These are phyloP conservation scores for Melopsittacus undulatus DNA, from an alignment of 2,797 vertebrate species.

Conservation along the genomic window DNA sequence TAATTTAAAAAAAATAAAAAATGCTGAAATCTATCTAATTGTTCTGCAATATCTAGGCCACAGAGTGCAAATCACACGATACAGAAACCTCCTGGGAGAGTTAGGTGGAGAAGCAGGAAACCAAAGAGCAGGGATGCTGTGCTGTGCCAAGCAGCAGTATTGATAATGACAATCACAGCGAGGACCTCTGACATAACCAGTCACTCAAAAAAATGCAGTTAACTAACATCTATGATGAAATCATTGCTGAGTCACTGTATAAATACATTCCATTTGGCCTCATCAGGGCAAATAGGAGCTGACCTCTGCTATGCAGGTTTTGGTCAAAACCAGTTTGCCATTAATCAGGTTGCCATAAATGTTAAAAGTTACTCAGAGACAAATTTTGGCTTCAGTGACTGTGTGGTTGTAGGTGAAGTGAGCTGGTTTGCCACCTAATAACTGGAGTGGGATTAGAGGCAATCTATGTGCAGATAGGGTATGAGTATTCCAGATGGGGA, in stretches of 20 bases:
- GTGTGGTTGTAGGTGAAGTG: neutral
- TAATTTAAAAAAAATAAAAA: neutral
- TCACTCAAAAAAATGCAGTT: neutral
- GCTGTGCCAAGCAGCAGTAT: neutral
- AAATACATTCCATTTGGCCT: neutral
- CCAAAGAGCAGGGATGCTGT: neutral
- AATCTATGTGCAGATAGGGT: neutral
- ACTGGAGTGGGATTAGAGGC: neutral
- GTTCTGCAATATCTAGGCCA: constrained; percentile 26
- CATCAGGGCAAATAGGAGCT: neutral
- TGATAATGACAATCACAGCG: rapidly evolving
- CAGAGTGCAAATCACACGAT: neutral
- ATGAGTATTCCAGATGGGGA: neutral
- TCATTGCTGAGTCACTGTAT: neutral
- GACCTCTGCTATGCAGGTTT: neutral
- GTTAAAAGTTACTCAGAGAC: neutral
- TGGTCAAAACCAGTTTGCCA: neutral
- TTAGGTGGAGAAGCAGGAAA: constrained; percentile 11
- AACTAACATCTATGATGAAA: neutral
- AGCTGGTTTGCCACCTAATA: neutral
- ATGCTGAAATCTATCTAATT: neutral
- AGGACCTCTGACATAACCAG: neutral
- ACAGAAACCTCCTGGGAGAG: neutral
- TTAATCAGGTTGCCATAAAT: neutral
- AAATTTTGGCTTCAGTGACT: neutral